Evolutionary conservation across 2,113 vertebrate species (phyloP).

Genomic region (Sardina pilchardus): DNA sequence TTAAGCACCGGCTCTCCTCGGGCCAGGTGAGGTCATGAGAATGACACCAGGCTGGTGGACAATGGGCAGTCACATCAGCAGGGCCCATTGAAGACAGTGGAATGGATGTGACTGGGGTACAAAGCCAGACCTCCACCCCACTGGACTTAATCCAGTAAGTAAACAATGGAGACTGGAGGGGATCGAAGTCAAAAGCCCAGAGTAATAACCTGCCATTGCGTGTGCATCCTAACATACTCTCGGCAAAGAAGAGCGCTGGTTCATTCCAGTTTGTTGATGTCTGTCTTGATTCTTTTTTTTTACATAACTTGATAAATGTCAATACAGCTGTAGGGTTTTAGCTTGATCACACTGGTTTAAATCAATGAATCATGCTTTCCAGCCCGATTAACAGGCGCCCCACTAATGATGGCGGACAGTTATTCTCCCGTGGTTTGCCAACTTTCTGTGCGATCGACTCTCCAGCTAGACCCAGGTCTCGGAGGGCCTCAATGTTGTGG

Average conservation of each 20-base stretch:
- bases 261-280: not conserved
- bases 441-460: constrained; percentile 9
- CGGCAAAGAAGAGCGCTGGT: not conserved
- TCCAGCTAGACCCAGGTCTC: not conserved
- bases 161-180: constrained; percentile 49
- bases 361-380: constrained; percentile 29
- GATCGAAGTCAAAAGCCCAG: not conserved
- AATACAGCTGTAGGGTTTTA: not conserved
- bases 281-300: not conserved
- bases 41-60: constrained; percentile 56
- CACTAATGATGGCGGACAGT: not conserved
- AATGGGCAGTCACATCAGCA: constrained; percentile 39
- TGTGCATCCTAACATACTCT: constrained; percentile 27
- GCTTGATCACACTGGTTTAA: not conserved
- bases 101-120: constrained; percentile 54
- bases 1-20: constrained; percentile 64
- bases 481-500: not conserved
- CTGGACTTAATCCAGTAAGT: constrained; percentile 54
- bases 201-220: constrained; percentile 23
- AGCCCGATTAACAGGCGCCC: not conserved
- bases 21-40: constrained; percentile 72
- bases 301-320: not conserved
- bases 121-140: constrained; percentile 49
- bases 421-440: not conserved
- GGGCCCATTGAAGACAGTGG: constrained; percentile 54